phyloP scores from a whole-genome alignment of 2,888 invertebrate species.

The Polydrusus cervinus region DNA sequence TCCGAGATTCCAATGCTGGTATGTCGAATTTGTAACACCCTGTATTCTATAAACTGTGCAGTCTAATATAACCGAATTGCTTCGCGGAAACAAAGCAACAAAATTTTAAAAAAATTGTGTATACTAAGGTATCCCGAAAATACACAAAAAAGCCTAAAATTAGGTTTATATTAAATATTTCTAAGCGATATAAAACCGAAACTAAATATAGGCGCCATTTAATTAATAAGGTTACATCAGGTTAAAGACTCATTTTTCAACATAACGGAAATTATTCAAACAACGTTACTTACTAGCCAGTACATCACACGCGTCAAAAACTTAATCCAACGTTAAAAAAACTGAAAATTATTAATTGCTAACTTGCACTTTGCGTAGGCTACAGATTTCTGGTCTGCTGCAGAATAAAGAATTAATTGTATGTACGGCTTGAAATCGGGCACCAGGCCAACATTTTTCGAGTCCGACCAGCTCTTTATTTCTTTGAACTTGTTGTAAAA shows the following conservation, averaged over 20 bases:
- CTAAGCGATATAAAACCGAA: not conserved
- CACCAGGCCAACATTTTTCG: slow-evolving; percentile 12
- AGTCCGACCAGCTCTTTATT: slow-evolving; percentile 16
- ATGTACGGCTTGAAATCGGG: not conserved
- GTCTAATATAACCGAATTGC: not conserved
- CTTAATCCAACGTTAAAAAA: slow-evolving; percentile 12
- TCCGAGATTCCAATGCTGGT: too few relatives aligned
- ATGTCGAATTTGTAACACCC: too few relatives aligned
- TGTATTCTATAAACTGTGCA: too few relatives aligned
- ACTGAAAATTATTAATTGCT: slow-evolving; percentile 5
- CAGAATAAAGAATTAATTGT: slow-evolving; percentile 24
- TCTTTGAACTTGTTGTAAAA: slow-evolving; percentile 19
- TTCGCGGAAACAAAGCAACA: too few relatives aligned
- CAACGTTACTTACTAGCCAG: slow-evolving; percentile 2
- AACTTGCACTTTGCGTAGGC: slow-evolving; percentile 17
- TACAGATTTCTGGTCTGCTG: slow-evolving; percentile 5
- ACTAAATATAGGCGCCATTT: not conserved
- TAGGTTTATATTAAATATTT: too few relatives aligned
- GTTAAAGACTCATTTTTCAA: not conserved
- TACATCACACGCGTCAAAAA: not conserved
- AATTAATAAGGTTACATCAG: not conserved
- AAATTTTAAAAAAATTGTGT: too few relatives aligned
- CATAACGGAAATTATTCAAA: not conserved
- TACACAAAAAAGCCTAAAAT: too few relatives aligned
- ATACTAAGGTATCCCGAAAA: too few relatives aligned